phyloP scores from a whole-genome alignment of 2,888 invertebrate species.

The Eupithecia dodoneata region DNA sequence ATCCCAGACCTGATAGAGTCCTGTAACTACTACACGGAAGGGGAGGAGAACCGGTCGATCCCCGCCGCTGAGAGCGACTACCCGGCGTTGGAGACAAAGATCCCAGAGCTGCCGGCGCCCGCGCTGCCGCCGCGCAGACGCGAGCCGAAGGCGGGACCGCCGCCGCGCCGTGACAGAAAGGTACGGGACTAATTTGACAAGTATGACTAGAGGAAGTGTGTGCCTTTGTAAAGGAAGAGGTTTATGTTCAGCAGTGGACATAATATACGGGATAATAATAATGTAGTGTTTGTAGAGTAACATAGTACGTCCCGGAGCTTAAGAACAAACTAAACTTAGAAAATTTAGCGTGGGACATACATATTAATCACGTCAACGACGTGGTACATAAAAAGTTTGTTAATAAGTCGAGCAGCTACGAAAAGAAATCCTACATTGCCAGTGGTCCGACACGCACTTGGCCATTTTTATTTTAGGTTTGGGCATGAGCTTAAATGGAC shows the following conservation, averaged over 20 bases:
- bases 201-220: background rate
- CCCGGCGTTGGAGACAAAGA: slow-evolving; percentile 45
- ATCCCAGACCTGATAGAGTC: slow-evolving; percentile 82
- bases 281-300: background rate
- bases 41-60: slow-evolving; percentile 45
- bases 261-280: background rate
- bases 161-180: slow-evolving; percentile 43
- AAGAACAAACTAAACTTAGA: too few species aligned
- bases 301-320: too few species aligned
- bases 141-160: slow-evolving; percentile 44
- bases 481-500: too few species aligned
- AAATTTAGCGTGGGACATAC: background rate
- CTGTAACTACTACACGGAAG: slow-evolving; percentile 79
- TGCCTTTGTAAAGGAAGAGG: background rate
- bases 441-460: too few species aligned
- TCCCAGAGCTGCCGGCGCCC: slow-evolving; percentile 40
- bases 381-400: too few species aligned
- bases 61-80: slow-evolving; percentile 48
- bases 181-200: background rate
- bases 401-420: too few species aligned
- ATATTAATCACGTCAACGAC: too few species aligned
- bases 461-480: too few species aligned
- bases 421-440: too few species aligned
- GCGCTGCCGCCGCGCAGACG: slow-evolving; percentile 41
- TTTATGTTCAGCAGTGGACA: background rate